Evolutionary conservation across 1,140 invertebrate genomes (phyloP).

Genomic region (Diachasma alloeum): DNA sequence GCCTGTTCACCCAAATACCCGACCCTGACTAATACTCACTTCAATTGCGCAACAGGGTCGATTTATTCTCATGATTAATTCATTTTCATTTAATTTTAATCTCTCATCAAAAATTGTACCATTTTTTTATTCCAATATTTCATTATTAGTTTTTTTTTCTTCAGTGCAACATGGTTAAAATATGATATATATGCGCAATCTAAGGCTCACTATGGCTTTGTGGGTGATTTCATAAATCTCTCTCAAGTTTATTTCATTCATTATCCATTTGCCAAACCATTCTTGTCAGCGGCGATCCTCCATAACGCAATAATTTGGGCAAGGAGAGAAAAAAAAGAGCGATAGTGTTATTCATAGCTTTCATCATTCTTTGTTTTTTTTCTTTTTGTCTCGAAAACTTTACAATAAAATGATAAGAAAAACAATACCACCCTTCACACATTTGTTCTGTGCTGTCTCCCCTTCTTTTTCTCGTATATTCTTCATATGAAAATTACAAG

Average conservation of each 20-base stretch:
- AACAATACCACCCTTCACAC: background rate
- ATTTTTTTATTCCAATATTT: constrained; percentile 2
- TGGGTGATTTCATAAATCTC: constrained; percentile 4
- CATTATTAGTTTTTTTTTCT: background rate
- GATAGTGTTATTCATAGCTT: background rate
- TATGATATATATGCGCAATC: constrained; percentile 25
- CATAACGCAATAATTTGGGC: background rate
- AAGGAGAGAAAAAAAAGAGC: background rate
- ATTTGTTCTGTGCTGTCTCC: background rate
- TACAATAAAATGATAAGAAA: constrained; percentile 8
- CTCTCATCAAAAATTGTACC: constrained; percentile 2
- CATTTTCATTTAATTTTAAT: background rate
- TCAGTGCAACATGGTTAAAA: constrained; percentile 25
- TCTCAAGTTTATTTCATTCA: background rate
- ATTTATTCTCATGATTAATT: background rate
- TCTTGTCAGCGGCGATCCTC: background rate
- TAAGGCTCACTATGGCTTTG: constrained; percentile 25
- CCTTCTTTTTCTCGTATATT: background rate
- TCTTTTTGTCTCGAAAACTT: background rate
- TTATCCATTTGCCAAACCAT: background rate
- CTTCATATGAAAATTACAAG: constrained; percentile 51
- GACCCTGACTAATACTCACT: background rate
- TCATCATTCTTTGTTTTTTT: background rate
- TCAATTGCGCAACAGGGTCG: background rate
- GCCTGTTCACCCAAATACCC: background rate